Percentiles rank a stretch among this genome's conserved stretches.
These are phyloP conservation scores for Patagioenas fasciata DNA, from an alignment of 2,113 vertebrate genomes.

Conservation along the genomic window DNA sequence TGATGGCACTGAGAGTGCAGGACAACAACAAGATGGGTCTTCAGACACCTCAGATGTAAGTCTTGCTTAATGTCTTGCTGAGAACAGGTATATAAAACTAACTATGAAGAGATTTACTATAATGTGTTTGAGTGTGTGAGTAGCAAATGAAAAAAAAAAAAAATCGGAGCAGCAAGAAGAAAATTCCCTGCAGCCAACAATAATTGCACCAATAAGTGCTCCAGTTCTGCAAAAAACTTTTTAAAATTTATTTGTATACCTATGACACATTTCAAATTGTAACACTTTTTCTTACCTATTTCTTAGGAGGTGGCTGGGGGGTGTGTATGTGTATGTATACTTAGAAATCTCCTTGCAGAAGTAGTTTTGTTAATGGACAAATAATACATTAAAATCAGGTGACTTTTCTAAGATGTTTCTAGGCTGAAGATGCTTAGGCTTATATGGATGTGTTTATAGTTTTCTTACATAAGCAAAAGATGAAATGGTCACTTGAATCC, in stretches of 20 bases:
- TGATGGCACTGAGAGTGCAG: conserved; percentile 85
- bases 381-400: neutral
- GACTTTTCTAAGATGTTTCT: neutral
- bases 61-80: neutral
- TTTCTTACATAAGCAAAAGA: neutral
- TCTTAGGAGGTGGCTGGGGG: neutral
- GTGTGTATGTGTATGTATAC: neutral
- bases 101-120: neutral
- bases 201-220: neutral
- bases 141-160: neutral
- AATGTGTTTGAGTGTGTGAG: neutral
- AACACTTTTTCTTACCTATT: neutral
- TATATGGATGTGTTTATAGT: neutral
- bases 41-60: conserved; percentile 88
- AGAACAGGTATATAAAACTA: neutral
- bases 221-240: neutral
- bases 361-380: neutral
- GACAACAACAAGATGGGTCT: conserved; percentile 86
- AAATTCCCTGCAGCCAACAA: neutral
- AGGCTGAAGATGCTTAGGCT: neutral
- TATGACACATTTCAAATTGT: fast-evolving
- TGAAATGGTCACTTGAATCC: neutral
- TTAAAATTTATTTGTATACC: neutral
- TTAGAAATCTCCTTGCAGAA: neutral
- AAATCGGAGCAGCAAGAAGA: neutral